A percentile compares a stretch with the other conserved stretches of the same genome.
These are phyloP conservation scores for Psephotus haematonotus DNA, from an alignment of 2,113 vertebrate genomes.

Conservation along the genomic window DNA sequence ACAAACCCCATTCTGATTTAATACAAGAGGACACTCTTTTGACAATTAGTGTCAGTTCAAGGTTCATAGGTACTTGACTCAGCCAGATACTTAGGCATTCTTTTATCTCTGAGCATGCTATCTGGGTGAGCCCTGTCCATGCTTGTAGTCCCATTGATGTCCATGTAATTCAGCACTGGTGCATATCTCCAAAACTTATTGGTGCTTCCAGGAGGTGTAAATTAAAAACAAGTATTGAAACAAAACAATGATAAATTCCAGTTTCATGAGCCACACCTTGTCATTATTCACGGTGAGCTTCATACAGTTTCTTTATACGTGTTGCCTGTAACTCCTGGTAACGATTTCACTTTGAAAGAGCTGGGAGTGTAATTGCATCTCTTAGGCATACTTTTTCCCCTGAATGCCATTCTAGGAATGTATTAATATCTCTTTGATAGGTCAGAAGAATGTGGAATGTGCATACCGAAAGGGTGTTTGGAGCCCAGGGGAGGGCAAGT, in stretches of 20 bases:
- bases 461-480: constrained; percentile 23
- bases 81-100: neutral
- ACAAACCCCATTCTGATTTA: neutral
- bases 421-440: constrained; percentile 68
- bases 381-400: neutral
- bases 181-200: neutral
- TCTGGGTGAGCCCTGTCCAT: neutral
- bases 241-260: neutral
- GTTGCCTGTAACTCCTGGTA: neutral
- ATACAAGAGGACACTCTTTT: constrained; percentile 3
- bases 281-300: neutral
- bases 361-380: neutral
- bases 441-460: constrained; percentile 64
- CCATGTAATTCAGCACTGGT: rapidly evolving
- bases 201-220: neutral
- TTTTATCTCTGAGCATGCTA: neutral
- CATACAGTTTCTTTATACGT: neutral
- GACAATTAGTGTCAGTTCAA: constrained; percentile 27
- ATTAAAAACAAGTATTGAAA: neutral
- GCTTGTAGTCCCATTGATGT: neutral
- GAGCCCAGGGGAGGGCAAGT: constrained; percentile 30
- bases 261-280: neutral
- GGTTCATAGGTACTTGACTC: neutral
- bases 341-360: neutral
- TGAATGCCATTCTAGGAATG: constrained; percentile 63